These are phyloP conservation scores for Phoenoteleia sp. DNA, from an alignment of 2,888 invertebrate genomes.

Conservation along the genomic window DNA sequence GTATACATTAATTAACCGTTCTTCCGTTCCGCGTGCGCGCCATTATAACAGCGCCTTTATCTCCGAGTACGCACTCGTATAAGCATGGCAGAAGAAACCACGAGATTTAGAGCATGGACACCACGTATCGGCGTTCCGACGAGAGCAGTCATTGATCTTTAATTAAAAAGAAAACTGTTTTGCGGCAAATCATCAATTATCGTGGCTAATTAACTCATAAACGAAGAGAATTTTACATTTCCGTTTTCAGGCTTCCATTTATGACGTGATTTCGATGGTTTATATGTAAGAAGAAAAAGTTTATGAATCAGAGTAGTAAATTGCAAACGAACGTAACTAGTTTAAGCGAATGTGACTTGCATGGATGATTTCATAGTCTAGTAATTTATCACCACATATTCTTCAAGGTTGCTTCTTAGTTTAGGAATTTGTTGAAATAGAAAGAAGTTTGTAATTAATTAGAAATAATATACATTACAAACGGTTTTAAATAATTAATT, in stretches of 20 bases:
- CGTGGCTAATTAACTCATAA: constrained; percentile 15
- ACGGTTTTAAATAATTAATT: too few species aligned
- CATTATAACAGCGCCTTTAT: constrained; percentile 36
- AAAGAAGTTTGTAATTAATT: too few species aligned
- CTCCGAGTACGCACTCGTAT: constrained; percentile 5
- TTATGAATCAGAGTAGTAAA: too few species aligned
- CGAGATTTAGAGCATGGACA: constrained; percentile 65
- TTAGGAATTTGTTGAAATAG: too few species aligned
- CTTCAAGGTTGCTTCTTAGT: too few species aligned
- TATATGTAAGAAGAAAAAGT: too few species aligned
- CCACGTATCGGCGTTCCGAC: constrained; percentile 37
- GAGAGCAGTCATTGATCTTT: constrained; percentile 47
- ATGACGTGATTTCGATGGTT: not conserved
- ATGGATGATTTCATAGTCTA: too few species aligned
- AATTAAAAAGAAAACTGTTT: constrained; percentile 32
- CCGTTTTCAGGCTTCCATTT: not conserved
- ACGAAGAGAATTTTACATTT: not conserved
- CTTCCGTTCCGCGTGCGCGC: constrained; percentile 69
- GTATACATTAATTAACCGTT: constrained; percentile 71
- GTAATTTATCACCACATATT: too few species aligned
- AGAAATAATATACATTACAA: too few species aligned
- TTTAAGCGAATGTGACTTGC: too few species aligned
- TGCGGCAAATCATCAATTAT: constrained; percentile 13
- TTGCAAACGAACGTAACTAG: too few species aligned
- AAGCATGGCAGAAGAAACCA: constrained; percentile 33